These are phyloP conservation scores for Eurytoma californica DNA, from an alignment of 2,888 invertebrate genomes.

Conservation along the genomic window DNA sequence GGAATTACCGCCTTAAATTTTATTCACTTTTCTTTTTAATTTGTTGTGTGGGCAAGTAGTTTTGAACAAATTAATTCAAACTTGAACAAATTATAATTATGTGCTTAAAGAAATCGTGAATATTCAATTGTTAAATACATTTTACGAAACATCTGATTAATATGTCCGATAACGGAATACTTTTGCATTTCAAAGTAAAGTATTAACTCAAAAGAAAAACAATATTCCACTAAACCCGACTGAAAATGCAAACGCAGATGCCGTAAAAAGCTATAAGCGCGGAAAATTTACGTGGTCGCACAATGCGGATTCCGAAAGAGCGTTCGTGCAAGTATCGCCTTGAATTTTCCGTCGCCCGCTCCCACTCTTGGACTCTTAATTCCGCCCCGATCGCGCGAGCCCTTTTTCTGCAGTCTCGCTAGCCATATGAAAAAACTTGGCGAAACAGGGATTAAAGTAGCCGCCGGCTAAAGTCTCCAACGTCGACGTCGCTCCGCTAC, in stretches of 20 bases:
- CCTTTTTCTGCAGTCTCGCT: neutral
- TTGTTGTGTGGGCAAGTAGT: too few species aligned
- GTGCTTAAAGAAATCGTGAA: too few species aligned
- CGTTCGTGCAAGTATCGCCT: neutral
- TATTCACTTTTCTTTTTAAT: too few species aligned
- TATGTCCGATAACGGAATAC: too few species aligned
- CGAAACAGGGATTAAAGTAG: constrained; percentile 50
- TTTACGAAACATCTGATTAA: too few species aligned
- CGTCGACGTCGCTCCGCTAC: neutral
- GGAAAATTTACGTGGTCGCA: too few species aligned
- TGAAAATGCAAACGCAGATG: neutral
- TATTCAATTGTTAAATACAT: too few species aligned
- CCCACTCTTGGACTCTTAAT: constrained; percentile 25
- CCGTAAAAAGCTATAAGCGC: neutral
- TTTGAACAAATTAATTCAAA: too few species aligned
- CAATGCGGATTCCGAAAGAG: constrained; percentile 16
- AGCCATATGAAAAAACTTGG: constrained; percentile 52
- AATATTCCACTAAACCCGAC: neutral
- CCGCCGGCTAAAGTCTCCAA: neutral
- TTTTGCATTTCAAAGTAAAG: too few species aligned
- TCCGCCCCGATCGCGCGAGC: constrained; percentile 48
- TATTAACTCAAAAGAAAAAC: neutral
- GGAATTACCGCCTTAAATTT: too few species aligned
- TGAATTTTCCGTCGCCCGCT: constrained; percentile 30
- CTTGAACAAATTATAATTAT: too few species aligned